These are phyloP conservation scores for Drosophila setosimentum DNA, from an alignment of 2,888 invertebrate species.

Conservation along the genomic window DNA sequence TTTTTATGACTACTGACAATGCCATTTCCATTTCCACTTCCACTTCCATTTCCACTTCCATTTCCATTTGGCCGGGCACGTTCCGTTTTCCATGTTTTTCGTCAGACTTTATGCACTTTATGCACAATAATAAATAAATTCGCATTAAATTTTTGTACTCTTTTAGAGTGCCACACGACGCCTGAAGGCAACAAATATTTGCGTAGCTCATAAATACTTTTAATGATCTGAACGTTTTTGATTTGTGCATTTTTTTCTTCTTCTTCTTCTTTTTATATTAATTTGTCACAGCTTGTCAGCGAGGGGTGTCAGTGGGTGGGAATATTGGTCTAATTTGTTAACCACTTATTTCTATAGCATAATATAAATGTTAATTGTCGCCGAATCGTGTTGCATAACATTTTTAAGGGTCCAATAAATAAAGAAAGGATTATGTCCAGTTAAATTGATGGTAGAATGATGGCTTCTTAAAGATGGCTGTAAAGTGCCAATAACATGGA, in stretches of 20 bases:
- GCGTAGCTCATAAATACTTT: slow-evolving; percentile 65
- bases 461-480: not conserved
- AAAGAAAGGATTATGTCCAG: slow-evolving; percentile 36
- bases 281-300: slow-evolving; percentile 56
- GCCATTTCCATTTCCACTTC: slow-evolving; percentile 41
- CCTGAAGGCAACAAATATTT: slow-evolving; percentile 35
- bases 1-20: slow-evolving; percentile 61
- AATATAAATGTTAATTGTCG: slow-evolving; percentile 56
- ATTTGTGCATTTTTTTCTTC: slow-evolving; percentile 45
- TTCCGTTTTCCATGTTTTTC: slow-evolving; percentile 22
- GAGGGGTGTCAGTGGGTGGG: not conserved
- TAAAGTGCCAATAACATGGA: slow-evolving; percentile 5
- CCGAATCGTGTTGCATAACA: slow-evolving; percentile 11
- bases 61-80: slow-evolving; percentile 47
- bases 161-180: slow-evolving; percentile 17
- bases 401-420: slow-evolving; percentile 26
- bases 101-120: slow-evolving; percentile 58
- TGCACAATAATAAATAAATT: slow-evolving; percentile 66
- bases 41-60: slow-evolving; percentile 47
- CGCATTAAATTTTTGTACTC: slow-evolving; percentile 54
- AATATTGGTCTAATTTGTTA: slow-evolving; percentile 41
- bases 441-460: slow-evolving; percentile 7
- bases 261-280: slow-evolving; percentile 40
- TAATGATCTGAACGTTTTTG: slow-evolving; percentile 66
- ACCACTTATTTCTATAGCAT: slow-evolving; percentile 54